Conservation (phyloP, 2,797 vertebrate species). For the Astyanax mexicanus region DNA sequence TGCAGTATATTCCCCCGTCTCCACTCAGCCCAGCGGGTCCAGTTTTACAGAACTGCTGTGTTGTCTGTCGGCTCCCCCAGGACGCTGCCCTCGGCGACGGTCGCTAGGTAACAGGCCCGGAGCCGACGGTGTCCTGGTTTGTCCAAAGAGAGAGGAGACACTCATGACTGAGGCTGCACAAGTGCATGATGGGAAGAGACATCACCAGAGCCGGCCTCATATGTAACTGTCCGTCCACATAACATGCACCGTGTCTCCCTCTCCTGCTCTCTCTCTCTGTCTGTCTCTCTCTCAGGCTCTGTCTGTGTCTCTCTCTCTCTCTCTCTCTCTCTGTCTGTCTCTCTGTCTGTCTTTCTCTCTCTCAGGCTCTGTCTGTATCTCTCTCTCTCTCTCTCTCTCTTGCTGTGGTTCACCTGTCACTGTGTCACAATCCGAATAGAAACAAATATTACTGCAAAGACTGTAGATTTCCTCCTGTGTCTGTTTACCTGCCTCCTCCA, state of each 20-base stretch:
- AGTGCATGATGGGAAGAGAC: conserved; percentile 57
- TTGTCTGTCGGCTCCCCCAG: conserved; percentile 38
- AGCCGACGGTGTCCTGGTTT: conserved; percentile 40
- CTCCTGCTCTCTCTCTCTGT: conserved; percentile 15
- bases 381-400: conserved; percentile 11
- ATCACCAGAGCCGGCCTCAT: conserved; percentile 47
- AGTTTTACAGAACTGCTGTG: conserved; percentile 41
- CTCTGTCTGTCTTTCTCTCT: conserved; percentile 19
- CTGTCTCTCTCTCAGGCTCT: conserved; percentile 10
- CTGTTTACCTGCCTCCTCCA: conserved; percentile 13
- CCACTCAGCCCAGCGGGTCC: conserved; percentile 31
- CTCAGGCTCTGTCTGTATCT: conserved; percentile 1
- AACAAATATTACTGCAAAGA: conserved; percentile 31
- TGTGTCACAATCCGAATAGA: conserved; percentile 27
- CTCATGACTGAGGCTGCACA: conserved; percentile 43
- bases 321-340: conserved; percentile 10
- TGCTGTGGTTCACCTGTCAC: conserved; percentile 48
- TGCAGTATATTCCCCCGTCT: conserved; percentile 1
- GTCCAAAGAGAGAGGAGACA: conserved; percentile 40
- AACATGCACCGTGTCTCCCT: conserved; percentile 32
- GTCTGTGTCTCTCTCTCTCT: conserved; percentile 15
- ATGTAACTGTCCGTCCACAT: conserved; percentile 60
- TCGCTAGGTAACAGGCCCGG: conserved; percentile 45
- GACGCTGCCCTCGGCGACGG: conserved; percentile 37
- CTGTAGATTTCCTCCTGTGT: conserved; percentile 17